These are phyloP conservation scores for Caligus rogercresseyi DNA, from an alignment of 1,140 invertebrate species.

Conservation along the genomic window DNA sequence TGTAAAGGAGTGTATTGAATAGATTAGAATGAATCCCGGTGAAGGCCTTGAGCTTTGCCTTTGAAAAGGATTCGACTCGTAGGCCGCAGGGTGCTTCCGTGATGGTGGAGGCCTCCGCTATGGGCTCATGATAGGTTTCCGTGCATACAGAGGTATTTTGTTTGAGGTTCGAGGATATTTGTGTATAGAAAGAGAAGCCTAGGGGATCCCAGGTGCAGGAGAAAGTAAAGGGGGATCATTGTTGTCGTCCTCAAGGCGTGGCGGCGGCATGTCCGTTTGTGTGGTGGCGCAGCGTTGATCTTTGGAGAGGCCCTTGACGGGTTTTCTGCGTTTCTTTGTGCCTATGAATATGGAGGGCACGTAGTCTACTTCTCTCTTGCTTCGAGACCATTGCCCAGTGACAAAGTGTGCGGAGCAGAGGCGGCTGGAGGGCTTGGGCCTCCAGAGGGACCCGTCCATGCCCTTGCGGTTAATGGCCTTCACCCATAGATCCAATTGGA, in stretches of 20 bases:
- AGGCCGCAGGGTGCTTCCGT: background rate
- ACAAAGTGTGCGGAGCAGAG: slow-evolving; percentile 5
- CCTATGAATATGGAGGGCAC: background rate
- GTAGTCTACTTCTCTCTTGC: background rate
- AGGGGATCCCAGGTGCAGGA: background rate
- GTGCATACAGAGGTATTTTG: background rate
- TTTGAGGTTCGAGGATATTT: background rate
- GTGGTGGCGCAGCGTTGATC: background rate
- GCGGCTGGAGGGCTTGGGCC: background rate
- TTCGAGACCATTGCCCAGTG: background rate
- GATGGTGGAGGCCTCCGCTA: background rate
- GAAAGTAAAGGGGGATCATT: too few relatives aligned
- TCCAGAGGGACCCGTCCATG: background rate
- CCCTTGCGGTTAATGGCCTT: background rate
- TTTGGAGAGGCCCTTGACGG: background rate
- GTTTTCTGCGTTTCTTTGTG: background rate
- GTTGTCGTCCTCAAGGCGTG: background rate
- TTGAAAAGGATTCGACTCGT: background rate
- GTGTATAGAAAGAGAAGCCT: background rate
- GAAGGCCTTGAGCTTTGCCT: background rate
- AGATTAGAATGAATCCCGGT: background rate
- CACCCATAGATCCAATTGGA: background rate
- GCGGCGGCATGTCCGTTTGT: background rate
- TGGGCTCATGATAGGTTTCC: background rate
- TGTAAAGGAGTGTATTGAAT: background rate